phyloP scores from a whole-genome alignment of 1,140 invertebrate genomes.

The Drosophila hydei region DNA sequence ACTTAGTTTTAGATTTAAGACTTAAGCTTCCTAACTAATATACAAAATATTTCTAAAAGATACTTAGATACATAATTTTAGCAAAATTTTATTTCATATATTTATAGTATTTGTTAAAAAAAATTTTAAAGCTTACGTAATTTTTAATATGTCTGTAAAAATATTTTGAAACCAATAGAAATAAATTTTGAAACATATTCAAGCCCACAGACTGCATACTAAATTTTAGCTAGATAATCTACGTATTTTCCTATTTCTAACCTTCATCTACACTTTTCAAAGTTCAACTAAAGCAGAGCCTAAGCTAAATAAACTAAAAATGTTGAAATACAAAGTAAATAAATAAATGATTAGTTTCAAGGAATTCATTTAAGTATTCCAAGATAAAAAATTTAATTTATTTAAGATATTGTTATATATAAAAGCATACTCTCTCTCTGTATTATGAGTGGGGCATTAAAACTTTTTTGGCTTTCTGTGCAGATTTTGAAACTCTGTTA shows the following conservation, averaged over 20 bases:
- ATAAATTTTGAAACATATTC: neutral
- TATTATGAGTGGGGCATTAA: conserved; percentile 9
- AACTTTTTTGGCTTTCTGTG: conserved; percentile 19
- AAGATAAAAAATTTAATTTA: neutral
- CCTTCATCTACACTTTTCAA: no score
- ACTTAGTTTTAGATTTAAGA: neutral
- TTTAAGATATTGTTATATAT: neutral
- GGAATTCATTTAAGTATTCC: conserved; percentile 1
- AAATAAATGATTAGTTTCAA: neutral
- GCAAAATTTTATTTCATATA: no score
- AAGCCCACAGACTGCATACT: neutral
- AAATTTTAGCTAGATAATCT: neutral
- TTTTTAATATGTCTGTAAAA: no score
- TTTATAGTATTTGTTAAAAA: no score
- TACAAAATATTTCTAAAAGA: neutral
- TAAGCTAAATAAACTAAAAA: neutral
- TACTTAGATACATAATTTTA: no score
- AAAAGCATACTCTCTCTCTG: neutral
- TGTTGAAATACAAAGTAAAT: neutral
- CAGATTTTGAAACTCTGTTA: conserved; percentile 6
- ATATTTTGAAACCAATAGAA: no score
- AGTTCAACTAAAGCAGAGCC: neutral
- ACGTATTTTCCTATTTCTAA: no score
- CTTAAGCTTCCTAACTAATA: no score
- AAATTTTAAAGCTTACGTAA: no score